Evolutionary conservation across 2,797 vertebrate species (phyloP).

Genomic region (Acomys russatus): DNA sequence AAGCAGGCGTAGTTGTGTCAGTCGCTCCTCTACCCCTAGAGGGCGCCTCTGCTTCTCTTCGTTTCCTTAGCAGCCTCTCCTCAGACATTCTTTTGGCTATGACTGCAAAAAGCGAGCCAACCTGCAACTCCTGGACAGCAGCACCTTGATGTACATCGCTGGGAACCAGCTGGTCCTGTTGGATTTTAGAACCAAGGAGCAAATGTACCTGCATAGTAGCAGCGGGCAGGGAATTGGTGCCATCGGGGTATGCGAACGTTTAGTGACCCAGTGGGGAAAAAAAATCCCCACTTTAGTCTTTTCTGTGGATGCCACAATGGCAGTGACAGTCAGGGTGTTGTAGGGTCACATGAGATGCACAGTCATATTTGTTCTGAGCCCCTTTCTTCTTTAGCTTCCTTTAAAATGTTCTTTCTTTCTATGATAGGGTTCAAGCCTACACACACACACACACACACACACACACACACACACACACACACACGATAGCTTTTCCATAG

Average conservation of each 20-base stretch:
- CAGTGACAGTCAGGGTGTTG: fast-evolving
- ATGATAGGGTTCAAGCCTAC: not conserved
- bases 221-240: conserved; percentile 93
- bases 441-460: too few relatives aligned
- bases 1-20: not conserved
- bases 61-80: conserved; percentile 87
- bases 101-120: conserved; percentile 93
- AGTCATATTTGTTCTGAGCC: conserved; percentile 5
- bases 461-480: too few relatives aligned
- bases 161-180: conserved; percentile 94
- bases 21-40: not conserved
- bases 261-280: fast-evolving
- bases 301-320: not conserved
- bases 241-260: conserved; percentile 89
- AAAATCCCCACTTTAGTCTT: too few relatives aligned
- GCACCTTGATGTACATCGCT: conserved; percentile 93
- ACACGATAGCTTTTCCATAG: not conserved
- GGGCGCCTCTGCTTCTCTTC: not conserved
- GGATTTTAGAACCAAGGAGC: conserved; percentile 90
- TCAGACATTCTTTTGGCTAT: conserved; percentile 96
- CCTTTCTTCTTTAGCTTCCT: not conserved
- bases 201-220: conserved; percentile 92
- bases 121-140: conserved; percentile 92
- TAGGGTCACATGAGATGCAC: not conserved
- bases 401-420: not conserved